phyloP scores from a whole-genome alignment of 2,888 invertebrate genomes.

The Ommatoiulus sabulosus region DNA sequence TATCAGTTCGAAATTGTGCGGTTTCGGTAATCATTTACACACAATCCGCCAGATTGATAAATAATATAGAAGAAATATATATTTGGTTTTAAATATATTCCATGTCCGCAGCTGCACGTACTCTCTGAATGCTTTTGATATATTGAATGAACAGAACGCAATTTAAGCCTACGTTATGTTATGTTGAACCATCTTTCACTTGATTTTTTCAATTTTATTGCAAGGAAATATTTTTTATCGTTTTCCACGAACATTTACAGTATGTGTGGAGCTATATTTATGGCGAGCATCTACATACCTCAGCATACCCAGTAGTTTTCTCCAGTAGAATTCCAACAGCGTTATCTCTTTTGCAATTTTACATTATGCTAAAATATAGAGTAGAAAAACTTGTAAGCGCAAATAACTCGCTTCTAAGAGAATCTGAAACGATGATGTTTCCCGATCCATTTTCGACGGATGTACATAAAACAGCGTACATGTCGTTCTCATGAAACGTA shows the following conservation, averaged over 20 bases:
- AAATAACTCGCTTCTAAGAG: background rate
- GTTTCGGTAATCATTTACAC: no score
- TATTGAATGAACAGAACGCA: background rate
- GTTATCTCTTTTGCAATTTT: constrained; percentile 13
- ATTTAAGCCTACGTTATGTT: background rate
- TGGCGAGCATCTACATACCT: background rate
- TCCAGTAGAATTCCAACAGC: background rate
- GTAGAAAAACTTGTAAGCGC: constrained; percentile 35
- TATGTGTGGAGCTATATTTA: background rate
- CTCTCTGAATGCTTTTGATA: no score
- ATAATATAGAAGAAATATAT: background rate
- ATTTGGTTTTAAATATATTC: background rate
- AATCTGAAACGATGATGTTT: constrained; percentile 4
- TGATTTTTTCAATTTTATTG: background rate
- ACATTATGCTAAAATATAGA: constrained; percentile 21
- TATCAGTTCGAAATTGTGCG: no score
- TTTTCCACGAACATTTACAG: background rate
- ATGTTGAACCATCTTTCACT: background rate
- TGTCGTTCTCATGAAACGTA: background rate
- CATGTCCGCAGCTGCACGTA: background rate
- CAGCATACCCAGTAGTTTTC: background rate
- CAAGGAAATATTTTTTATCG: background rate
- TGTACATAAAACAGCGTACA: background rate
- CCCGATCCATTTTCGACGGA: background rate
- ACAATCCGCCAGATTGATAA: background rate